Percentiles rank a stretch among this genome's conserved stretches.
phyloP scores from a whole-genome alignment of 2,113 vertebrate genomes.

The Percopsis transmontana region DNA sequence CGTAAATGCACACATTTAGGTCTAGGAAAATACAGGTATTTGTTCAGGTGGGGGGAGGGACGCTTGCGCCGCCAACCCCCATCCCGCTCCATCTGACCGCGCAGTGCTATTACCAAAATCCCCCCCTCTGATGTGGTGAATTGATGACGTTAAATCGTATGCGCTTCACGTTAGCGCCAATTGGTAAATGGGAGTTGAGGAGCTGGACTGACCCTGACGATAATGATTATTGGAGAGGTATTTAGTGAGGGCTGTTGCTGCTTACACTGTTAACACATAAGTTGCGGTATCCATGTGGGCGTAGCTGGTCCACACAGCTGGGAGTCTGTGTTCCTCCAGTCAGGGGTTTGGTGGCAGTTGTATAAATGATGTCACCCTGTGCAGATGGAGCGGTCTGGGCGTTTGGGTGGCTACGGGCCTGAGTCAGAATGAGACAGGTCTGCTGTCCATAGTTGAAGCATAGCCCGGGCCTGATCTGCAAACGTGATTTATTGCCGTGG shows the following conservation, averaged over 20 bases:
- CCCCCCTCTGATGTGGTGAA: slow-evolving; percentile 55
- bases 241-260: slow-evolving; percentile 13
- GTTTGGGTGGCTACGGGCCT: slow-evolving; percentile 41
- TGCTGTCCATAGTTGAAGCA: slow-evolving; percentile 50
- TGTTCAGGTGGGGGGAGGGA: slow-evolving; percentile 76
- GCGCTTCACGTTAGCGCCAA: slow-evolving; percentile 32
- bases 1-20: slow-evolving; percentile 80
- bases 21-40: slow-evolving; percentile 80
- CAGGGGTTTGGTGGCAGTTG: slow-evolving; percentile 60
- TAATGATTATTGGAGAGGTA: slow-evolving; percentile 31
- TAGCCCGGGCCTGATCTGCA: slow-evolving; percentile 26
- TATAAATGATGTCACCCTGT: slow-evolving; percentile 57
- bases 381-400: slow-evolving; percentile 48
- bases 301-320: slow-evolving; percentile 50
- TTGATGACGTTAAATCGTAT: slow-evolving; percentile 51
- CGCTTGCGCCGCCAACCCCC: slow-evolving; percentile 41
- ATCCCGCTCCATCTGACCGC: slow-evolving; percentile 44
- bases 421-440: slow-evolving; percentile 48
- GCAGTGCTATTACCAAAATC: slow-evolving; percentile 54
- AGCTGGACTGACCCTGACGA: slow-evolving; percentile 39
- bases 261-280: background rate
- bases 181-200: slow-evolving; percentile 26
- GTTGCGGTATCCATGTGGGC: slow-evolving; percentile 18
- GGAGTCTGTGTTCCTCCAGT: slow-evolving; percentile 40
- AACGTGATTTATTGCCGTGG: slow-evolving; percentile 57